Evolutionary conservation across 2,888 invertebrate genomes (phyloP), one percentile per base, ranked within the genome.

Genomic region (Homarus gammarus): DNA sequence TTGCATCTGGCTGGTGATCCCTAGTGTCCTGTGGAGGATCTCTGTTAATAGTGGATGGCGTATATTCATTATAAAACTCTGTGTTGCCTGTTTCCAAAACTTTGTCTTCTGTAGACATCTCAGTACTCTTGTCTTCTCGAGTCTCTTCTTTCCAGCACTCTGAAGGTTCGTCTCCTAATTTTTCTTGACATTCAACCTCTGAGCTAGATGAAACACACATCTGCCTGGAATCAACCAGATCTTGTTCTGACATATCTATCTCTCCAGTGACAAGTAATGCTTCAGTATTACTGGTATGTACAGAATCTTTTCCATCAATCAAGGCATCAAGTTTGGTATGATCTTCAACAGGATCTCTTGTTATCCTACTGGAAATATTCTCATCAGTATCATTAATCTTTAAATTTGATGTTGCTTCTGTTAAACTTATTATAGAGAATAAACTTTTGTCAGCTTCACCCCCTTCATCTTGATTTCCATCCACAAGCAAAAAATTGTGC

Each of bases 371-470:
- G n/a, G 12, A 31, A 31, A 38, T 22, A 78, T 78, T 79, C 40
- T 38, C 31, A 73, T 0, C 73, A 36, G 36, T 36, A 22, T 27
- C 22, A 36, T 38, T 15, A 36, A 6, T 64, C 64, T 27, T 27
- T 64, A 27, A 3, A 27, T 64, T 12, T 64, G 64, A 64, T 27
- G 31, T 27, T 27, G 75, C 75, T 31, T 49, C 75, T 31, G 27
- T 27, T 49, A 49, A 44, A 44, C 75, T 75, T 33, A 73, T 73
- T 22, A 73, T 18, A 38, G 73, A 73, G 5, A 73, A 73, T 3
- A 73, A 73, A 73, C 73, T 73, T 33, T 6, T 36, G 40, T 73
- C 73, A 18, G 56, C 56, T 1, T 18, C 12, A 18, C 22, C 22
- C 27, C 27, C 64, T 27, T 27, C 6, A 6, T 64, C 64, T 27